Evolutionary conservation across 2,888 invertebrate genomes (phyloP), one percentile per base, ranked within the genome.

Genomic region (Caenorhabditis drosophilae): DNA sequence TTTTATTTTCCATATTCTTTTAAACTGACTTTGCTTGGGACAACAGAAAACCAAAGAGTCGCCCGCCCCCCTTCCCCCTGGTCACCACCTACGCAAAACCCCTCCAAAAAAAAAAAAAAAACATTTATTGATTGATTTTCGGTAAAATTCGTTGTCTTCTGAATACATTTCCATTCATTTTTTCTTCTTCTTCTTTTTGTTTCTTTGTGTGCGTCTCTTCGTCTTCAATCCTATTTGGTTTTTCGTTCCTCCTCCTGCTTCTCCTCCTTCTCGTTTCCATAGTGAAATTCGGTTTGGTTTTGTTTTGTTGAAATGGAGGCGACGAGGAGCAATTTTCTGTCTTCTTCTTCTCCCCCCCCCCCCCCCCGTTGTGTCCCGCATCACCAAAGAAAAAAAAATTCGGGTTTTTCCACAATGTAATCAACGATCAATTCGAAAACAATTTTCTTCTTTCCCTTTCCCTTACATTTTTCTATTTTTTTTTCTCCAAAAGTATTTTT

Each of bases 1-100:
- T 26, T 38, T 26, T 46, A 45, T 46, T 47, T 34, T 50, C 22
- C n/a, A 22, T n/a, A n/a, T n/a, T n/a, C n/a, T n/a, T n/a, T n/a
- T n/a, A n/a, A n/a, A n/a, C n/a, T n/a, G n/a, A n/a, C n/a, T n/a
- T n/a, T n/a, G n/a, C n/a, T n/a, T n/a, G n/a, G n/a, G 6, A 31
- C 7, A 12, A 31, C 31, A 31, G 12, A 31, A 31, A 12, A 31
- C 31, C 7, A 12, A 31, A 31, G 6, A 12, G 31, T 6, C 7
- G 31, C 12, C 31, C 31, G 12, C 31, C 31, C 31, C 31, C 31
- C 12, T 31, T 31, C 31, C 31, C 31, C 6, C 12, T 31, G 7
- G 31, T 6, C 6, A 12, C 31, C 31, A 6, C 12, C 31, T 31
- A 9, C 31, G 31, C 6, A 31, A 31, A 9, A 12, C 31, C 12